These are phyloP conservation scores for Vireo griseus DNA, from an alignment of 2,797 vertebrate genomes.

Conservation along the genomic window DNA sequence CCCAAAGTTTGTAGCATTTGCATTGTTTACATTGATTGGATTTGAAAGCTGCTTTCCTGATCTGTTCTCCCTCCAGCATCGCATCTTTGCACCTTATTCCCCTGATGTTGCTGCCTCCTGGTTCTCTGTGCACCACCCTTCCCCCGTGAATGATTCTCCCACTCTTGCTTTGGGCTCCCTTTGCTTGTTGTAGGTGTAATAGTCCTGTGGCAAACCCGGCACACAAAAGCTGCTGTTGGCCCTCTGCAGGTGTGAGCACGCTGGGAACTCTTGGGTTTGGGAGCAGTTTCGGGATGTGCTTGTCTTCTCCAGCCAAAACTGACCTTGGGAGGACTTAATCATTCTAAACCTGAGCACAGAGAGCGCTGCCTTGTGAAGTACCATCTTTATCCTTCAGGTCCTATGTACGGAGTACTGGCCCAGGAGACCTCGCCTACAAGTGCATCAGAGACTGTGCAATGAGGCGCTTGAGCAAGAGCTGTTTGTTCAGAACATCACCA, in stretches of 20 bases:
- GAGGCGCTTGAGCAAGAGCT: not conserved
- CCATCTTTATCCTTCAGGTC: rapidly evolving
- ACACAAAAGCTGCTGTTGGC: not conserved
- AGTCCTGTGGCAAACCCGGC: not conserved
- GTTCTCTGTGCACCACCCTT: not conserved
- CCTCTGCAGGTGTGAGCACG: rapidly evolving
- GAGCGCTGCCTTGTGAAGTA: not conserved
- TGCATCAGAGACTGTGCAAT: rapidly evolving
- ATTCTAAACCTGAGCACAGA: not conserved
- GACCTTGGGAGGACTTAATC: not conserved
- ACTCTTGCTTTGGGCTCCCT: not conserved
- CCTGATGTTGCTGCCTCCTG: not conserved
- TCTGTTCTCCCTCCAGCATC: not conserved
- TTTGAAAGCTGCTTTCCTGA: not conserved
- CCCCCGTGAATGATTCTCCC: rapidly evolving
- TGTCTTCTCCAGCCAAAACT: not conserved
- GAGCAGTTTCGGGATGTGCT: not conserved
- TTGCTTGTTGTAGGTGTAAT: not conserved
- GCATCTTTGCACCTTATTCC: not conserved
- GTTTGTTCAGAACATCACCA: not conserved
- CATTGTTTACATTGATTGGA: not conserved
- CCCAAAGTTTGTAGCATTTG: not conserved
- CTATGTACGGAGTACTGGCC: not conserved
- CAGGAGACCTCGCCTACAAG: not conserved
- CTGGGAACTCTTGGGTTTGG: not conserved